A percentile compares a stretch with the other conserved stretches of the same genome.
These are phyloP conservation scores for Epistrophe grossulariae DNA, from an alignment of 2,888 invertebrate species.

Conservation along the genomic window DNA sequence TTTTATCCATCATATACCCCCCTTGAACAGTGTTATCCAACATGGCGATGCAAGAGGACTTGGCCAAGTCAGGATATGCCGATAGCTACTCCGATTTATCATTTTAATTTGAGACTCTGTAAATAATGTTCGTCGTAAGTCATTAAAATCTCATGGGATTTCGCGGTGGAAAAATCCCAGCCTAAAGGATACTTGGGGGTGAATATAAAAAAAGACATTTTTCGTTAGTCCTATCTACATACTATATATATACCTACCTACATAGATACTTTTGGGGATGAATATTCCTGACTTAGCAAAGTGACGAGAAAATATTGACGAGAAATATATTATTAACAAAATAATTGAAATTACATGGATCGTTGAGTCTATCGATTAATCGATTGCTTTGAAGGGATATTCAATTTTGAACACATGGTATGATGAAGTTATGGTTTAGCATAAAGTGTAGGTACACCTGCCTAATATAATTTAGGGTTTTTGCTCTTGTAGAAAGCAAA, in stretches of 20 bases:
- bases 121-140: slow-evolving; percentile 72
- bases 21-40: slow-evolving; percentile 4
- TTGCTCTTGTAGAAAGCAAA: neutral
- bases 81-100: slow-evolving; percentile 67
- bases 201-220: neutral
- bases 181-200: neutral
- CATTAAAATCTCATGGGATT: slow-evolving; percentile 69
- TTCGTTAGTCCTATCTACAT: neutral
- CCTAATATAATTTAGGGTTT: neutral
- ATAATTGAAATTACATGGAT: slow-evolving; percentile 62
- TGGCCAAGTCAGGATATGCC: slow-evolving; percentile 34
- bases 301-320: slow-evolving; percentile 32
- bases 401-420: neutral
- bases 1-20: neutral
- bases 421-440: neutral
- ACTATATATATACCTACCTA: too few relatives aligned
- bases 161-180: slow-evolving; percentile 9
- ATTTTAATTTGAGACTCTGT: slow-evolving; percentile 73
- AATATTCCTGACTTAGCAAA: slow-evolving; percentile 8
- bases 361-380: slow-evolving; percentile 59
- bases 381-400: slow-evolving; percentile 20
- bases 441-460: neutral
- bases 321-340: too few relatives aligned
- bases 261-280: neutral
- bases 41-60: slow-evolving; percentile 45